These are phyloP conservation scores for Pachliopta kotzebuea DNA, from an alignment of 2,888 invertebrate species.

Conservation along the genomic window DNA sequence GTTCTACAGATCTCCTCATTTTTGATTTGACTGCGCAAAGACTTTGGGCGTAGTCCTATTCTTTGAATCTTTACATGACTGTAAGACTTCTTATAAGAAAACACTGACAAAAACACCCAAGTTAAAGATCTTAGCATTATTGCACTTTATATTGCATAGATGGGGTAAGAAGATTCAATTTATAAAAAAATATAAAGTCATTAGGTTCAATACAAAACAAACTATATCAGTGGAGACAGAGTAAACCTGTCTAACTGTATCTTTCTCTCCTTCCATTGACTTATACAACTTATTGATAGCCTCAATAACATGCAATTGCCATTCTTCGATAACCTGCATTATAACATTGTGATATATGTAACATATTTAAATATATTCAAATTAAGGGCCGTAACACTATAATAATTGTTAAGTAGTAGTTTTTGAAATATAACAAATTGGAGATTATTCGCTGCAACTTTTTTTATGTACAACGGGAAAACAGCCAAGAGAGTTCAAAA, in stretches of 20 bases:
- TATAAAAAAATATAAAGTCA: not conserved
- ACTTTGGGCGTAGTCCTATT: too few species aligned
- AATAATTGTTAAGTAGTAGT: not conserved
- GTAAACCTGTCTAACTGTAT: slow-evolving; percentile 12
- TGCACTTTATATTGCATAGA: too few species aligned
- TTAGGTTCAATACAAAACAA: not conserved
- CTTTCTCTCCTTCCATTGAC: slow-evolving; percentile 18
- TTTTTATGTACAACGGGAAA: not conserved
- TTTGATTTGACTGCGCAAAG: too few species aligned
- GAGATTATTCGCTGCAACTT: not conserved
- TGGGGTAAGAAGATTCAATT: too few species aligned
- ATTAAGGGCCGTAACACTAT: slow-evolving; percentile 12
- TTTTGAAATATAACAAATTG: not conserved
- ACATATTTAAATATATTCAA: slow-evolving; percentile 30
- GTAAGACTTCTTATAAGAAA: too few species aligned
- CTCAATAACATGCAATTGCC: slow-evolving; percentile 48
- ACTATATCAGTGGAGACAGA: slow-evolving; percentile 4
- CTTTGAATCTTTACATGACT: too few species aligned
- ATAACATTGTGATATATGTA: slow-evolving; percentile 32
- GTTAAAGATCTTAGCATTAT: too few species aligned
- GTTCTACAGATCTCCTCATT: too few species aligned
- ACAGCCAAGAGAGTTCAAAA: not conserved
- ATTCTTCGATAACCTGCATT: slow-evolving; percentile 34
- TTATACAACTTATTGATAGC: slow-evolving; percentile 18
- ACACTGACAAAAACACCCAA: too few species aligned